Base-by-base conservation (phyloP, 53 echinoderm and acorn worm genomes). In the Arbacia lixula region DNA sequence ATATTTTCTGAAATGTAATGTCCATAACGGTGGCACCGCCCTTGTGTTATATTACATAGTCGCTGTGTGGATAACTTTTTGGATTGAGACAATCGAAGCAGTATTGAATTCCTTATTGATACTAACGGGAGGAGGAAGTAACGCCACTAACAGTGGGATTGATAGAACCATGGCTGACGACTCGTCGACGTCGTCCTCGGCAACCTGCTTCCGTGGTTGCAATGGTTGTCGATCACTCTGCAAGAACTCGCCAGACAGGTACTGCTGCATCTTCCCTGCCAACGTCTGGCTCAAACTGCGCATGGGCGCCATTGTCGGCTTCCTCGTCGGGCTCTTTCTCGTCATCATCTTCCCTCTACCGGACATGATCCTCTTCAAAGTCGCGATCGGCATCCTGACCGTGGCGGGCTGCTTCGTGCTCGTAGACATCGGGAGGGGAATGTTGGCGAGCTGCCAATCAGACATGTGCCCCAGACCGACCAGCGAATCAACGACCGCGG, bases 301-400 rank as follows among this genome's bases (percentile, higher is more conserved):
- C 4, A 56, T 77, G 12, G 3, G 24, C 27, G 58, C 77, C 0
- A 42, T 77, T 40, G 26, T 56, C 9, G n/a, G 34, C 40, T 36
- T 77, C 1, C 58, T 77, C 11, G 57, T 58, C 8, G 77, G 77
- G 22, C 38, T 77, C 25, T 77, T 77, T 38, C 77, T 77, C 58
- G 36, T 77, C 36, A 77, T 77, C 77, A 77, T 77, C 37, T 77
- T 77, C 17, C 77, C 77, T 38, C 58, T 77, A 9, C 77, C 77
- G 2, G 77, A 55, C 20, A 77, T 42, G 58, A 12, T 77, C 12
- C 37, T 77, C 57, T 77, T 77, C 28, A 33, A 56, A 57, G 24
- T 77, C 24, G 77, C 57, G 3, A 19, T 77, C 27, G 40, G 27
- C 34, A 56, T 77, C 77, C 56, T 77, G 4, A 26, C 58, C 26